Percentiles rank a stretch among this genome's conserved stretches.
These are phyloP conservation scores for Drosophila auraria DNA, from an alignment of 1,140 invertebrate species.

Conservation along the genomic window DNA sequence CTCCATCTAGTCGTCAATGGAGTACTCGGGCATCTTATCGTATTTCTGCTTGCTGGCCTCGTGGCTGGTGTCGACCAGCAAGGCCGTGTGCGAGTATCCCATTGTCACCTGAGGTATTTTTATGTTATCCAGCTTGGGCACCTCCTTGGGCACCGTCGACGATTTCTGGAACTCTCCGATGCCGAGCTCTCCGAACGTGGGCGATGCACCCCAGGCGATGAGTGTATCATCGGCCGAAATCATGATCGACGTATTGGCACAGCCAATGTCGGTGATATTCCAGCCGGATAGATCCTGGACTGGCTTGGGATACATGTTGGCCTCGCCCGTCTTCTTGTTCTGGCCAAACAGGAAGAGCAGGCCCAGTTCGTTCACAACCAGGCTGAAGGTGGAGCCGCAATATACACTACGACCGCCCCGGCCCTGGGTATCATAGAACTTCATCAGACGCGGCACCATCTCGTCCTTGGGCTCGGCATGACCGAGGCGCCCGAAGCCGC, in stretches of 20 bases:
- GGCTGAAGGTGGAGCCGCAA: slow-evolving; percentile 94
- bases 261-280: slow-evolving; percentile 93
- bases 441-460: slow-evolving; percentile 94
- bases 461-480: slow-evolving; percentile 97
- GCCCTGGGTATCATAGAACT: slow-evolving; percentile 93
- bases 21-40: slow-evolving; percentile 86
- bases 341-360: slow-evolving; percentile 94
- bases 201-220: slow-evolving; percentile 96
- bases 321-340: slow-evolving; percentile 95
- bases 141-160: slow-evolving; percentile 94
- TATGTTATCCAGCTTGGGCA: slow-evolving; percentile 92
- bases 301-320: slow-evolving; percentile 98
- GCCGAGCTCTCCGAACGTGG: slow-evolving; percentile 96
- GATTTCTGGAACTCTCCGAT: slow-evolving; percentile 95
- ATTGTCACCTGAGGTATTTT: slow-evolving; percentile 93
- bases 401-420: slow-evolving; percentile 92
- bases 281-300: slow-evolving; percentile 95
- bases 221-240: slow-evolving; percentile 95
- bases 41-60: slow-evolving; percentile 86
- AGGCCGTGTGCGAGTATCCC: slow-evolving; percentile 93
- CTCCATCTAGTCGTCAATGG: slow-evolving; percentile 75
- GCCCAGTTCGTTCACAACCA: slow-evolving; percentile 93
- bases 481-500: slow-evolving; percentile 95
- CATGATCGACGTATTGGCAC: slow-evolving; percentile 92
- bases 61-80: slow-evolving; percentile 86